phyloP scores from a whole-genome alignment of 1,140 invertebrate genomes.

The Scaptomyza hsui region DNA sequence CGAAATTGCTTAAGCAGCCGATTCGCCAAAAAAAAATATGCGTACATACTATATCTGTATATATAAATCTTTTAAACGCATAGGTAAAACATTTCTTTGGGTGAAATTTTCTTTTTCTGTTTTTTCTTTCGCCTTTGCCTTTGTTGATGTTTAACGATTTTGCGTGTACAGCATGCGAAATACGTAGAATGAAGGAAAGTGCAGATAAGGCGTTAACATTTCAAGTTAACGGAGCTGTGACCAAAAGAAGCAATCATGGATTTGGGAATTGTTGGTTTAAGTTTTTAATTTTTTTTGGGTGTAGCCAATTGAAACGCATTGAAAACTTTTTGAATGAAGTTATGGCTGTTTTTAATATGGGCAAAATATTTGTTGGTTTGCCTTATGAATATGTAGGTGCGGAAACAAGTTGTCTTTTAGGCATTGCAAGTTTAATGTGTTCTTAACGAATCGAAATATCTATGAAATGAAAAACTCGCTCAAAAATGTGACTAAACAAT shows the following conservation, averaged over 20 bases:
- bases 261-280: constrained; percentile 26
- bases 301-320: constrained; percentile 15
- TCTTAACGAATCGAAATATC: not conserved
- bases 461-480: not conserved
- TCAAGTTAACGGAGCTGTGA: constrained; percentile 50
- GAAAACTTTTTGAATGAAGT: constrained; percentile 25
- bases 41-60: not conserved
- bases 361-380: constrained; percentile 7
- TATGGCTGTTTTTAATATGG: constrained; percentile 17
- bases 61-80: constrained; percentile 13
- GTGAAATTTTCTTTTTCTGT: constrained; percentile 72
- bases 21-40: constrained; percentile 62
- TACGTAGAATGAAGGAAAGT: constrained; percentile 62
- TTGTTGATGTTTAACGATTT: constrained; percentile 25
- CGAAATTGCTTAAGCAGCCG: constrained; percentile 29
- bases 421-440: not conserved
- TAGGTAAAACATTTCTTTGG: constrained; percentile 50
- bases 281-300: constrained; percentile 13
- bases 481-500: not conserved
- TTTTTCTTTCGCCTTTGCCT: too few relatives aligned
- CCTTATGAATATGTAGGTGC: constrained; percentile 11
- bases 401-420: constrained; percentile 6
- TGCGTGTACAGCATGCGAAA: constrained; percentile 71
- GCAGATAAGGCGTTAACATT: constrained; percentile 62
- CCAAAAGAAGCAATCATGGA: constrained; percentile 31